Percentiles rank a stretch among this genome's conserved stretches.
Conservation (phyloP, 1,140 invertebrate genomes). For the Gonioctena quinquepunctata region DNA sequence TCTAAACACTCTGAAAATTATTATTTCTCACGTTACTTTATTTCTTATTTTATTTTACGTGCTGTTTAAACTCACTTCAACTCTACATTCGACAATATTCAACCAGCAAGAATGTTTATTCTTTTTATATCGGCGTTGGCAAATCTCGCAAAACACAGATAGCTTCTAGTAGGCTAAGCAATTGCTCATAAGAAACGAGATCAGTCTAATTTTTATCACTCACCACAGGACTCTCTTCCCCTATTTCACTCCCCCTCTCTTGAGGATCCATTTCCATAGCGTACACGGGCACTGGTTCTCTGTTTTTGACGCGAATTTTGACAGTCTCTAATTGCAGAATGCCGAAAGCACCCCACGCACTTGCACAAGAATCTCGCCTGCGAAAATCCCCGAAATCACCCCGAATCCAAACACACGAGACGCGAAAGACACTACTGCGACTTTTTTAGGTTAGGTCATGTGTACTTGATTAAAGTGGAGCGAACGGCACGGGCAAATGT, state of each 20-base stretch:
- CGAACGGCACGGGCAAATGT: constrained; percentile 4
- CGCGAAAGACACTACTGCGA: constrained; percentile 1
- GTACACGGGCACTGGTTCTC: constrained; percentile 83
- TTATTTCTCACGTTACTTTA: too few species aligned
- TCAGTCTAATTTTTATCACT: constrained; percentile 41
- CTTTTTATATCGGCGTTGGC: too few species aligned
- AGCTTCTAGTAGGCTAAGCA: too few species aligned
- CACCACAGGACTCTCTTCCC: constrained; percentile 64
- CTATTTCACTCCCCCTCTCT: constrained; percentile 76
- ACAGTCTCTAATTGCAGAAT: constrained; percentile 58
- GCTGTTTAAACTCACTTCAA: too few species aligned
- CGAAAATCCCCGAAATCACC: not conserved
- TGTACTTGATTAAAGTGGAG: constrained; percentile 13
- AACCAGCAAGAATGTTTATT: too few species aligned
- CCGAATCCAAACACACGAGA: constrained; percentile 1
- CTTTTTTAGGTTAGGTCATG: constrained; percentile 17
- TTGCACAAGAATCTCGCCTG: constrained; percentile 24
- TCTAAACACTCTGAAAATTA: too few species aligned
- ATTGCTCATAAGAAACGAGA: too few species aligned
- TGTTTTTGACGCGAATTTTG: constrained; percentile 92
- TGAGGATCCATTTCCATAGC: constrained; percentile 80
- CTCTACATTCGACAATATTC: too few species aligned
- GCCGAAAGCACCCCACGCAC: constrained; percentile 48
- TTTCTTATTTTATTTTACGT: too few species aligned
- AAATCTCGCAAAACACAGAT: too few species aligned